Percentiles rank a stretch among this genome's conserved stretches.
Conservation (phyloP, 1,140 invertebrate genomes). For the Drosophila rhopaloa region DNA sequence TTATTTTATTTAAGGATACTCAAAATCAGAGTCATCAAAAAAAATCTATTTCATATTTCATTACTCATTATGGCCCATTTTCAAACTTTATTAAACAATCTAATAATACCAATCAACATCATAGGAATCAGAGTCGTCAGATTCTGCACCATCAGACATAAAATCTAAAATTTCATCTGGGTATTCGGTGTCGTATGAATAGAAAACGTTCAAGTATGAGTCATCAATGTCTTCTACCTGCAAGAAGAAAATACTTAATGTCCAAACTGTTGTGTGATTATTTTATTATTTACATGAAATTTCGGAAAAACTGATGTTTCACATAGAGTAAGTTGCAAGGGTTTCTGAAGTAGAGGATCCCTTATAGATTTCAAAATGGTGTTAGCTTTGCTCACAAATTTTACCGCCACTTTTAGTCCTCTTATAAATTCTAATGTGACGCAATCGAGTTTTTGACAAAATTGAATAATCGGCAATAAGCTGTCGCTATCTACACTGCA, state of each 20-base stretch:
- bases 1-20: too few relatives aligned
- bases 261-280: not conserved
- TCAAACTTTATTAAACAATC: too few relatives aligned
- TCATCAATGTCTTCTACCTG: slow-evolving; percentile 1
- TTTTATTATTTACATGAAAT: not conserved
- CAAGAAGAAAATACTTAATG: not conserved
- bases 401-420: not conserved
- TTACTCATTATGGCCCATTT: too few relatives aligned
- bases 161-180: too few relatives aligned
- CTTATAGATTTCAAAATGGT: not conserved
- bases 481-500: not conserved
- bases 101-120: too few relatives aligned
- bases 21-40: too few relatives aligned
- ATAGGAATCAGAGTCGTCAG: too few relatives aligned
- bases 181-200: not conserved
- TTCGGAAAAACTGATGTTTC: not conserved
- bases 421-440: not conserved
- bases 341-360: not conserved
- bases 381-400: not conserved
- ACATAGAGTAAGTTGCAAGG: not conserved
- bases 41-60: too few relatives aligned
- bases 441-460: not conserved
- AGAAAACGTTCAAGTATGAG: not conserved
- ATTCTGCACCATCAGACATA: too few relatives aligned
- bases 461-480: not conserved